These are phyloP conservation scores for Cryptotermes secundus DNA, from an alignment of 1,140 invertebrate species.

Conservation along the genomic window DNA sequence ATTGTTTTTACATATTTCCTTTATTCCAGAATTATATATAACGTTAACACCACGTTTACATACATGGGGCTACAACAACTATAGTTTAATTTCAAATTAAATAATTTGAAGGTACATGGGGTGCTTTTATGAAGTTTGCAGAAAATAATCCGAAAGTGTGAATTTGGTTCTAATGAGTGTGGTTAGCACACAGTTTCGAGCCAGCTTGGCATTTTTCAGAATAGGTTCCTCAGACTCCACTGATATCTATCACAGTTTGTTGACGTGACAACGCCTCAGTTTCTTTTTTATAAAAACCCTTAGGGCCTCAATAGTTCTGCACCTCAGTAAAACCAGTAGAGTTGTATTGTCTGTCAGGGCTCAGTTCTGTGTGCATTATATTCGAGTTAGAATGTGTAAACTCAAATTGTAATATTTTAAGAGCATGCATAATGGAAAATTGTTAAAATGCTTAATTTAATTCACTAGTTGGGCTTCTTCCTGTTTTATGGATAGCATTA, in stretches of 20 bases:
- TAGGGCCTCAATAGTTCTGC: not conserved
- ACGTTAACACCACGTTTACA: not conserved
- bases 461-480: not conserved
- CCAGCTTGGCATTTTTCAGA: not conserved
- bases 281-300: not conserved
- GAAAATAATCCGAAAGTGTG: not conserved
- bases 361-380: not conserved
- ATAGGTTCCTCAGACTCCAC: not conserved
- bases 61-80: not conserved
- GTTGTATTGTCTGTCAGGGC: not conserved
- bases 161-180: not conserved
- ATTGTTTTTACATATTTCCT: not conserved
- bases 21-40: not conserved
- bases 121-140: not conserved
- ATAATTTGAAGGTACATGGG: not conserved
- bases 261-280: not conserved
- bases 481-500: not conserved
- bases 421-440: too few relatives aligned
- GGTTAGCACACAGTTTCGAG: not conserved
- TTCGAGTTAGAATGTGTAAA: not conserved
- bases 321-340: not conserved
- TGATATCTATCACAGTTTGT: not conserved
- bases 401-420: not conserved
- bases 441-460: not conserved
- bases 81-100: not conserved